Base-by-base conservation (phyloP, 2,113 vertebrate genomes). In the Oncorhynchus keta region DNA sequence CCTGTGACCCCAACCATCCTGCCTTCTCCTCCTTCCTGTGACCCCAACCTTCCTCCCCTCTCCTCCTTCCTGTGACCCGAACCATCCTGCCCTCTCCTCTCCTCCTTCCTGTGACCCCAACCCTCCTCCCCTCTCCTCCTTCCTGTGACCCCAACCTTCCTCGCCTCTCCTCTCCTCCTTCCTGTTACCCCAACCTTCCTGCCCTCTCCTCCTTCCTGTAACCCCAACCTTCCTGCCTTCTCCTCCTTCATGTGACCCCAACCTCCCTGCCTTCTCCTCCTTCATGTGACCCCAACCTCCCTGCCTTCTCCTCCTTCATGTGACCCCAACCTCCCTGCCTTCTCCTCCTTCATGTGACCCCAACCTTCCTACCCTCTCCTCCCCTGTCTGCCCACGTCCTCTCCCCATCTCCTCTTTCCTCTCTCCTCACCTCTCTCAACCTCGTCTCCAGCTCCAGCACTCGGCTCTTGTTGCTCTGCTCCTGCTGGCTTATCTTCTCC, bases 401-500 rank as follows among this genome's bases (percentile, higher is more conserved):
- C 22, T 35, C 16, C 20, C 24, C 12, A 11, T 51, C 12, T 59
- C n/a, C n/a, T 67, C 64, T 24, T 30, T 59, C 20, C 32, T 11
- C 22, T 39, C 62, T n/a, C n/a, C 77, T 86, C 82, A 98, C 98
- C 97, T 99, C 98, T 89, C 97, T 74, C 75, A 99, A 91, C 83
- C 96, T 91, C 0, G 95, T 97, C 86, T 99, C 98, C 82, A 97
- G 72, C 86, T 99, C 97, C 86, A 95, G 76, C 48, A 98, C 93
- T 0, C 95, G 95, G 70, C 92, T 96, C 90, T 99, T 99, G 88
- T 97, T 96, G 70, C 90, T 95, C 83, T 99, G 97, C 80, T 99
- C 97, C 79, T 98, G 97, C 83, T 97, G 97, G 89, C 95, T 97
- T 90, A 98, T 97, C 79, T 99, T 98, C 84, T 99, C 97, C 72